phyloP scores from a whole-genome alignment of 2,113 vertebrate genomes.

The Triplophysa rosa region DNA sequence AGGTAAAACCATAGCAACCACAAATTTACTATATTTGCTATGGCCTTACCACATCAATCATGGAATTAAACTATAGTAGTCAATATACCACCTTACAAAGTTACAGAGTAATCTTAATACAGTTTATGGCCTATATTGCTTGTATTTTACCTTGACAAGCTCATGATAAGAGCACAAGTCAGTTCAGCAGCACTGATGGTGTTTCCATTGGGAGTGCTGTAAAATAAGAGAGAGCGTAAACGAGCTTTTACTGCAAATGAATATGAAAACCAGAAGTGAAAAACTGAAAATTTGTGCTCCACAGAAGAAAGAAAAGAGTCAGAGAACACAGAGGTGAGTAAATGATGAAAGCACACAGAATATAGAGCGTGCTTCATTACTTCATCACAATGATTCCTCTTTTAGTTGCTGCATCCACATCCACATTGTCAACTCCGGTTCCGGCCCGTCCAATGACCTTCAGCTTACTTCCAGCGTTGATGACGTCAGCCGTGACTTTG shows the following conservation, averaged over 20 bases:
- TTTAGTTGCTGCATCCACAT: slow-evolving; percentile 90
- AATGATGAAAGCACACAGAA: background rate
- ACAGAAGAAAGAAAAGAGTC: no score
- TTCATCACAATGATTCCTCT: slow-evolving; percentile 97
- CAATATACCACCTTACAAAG: no score
- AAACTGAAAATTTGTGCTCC: no score
- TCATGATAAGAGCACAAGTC: slow-evolving; percentile 90
- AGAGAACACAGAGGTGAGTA: background rate
- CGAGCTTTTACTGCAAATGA: background rate
- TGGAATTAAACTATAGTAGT: no score
- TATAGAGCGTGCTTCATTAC: slow-evolving; percentile 69
- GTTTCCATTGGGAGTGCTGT: slow-evolving; percentile 93
- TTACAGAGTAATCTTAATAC: no score
- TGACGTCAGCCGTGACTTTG: slow-evolving; percentile 90
- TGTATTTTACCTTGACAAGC: slow-evolving; percentile 84
- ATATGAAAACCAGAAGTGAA: background rate
- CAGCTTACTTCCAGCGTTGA: slow-evolving; percentile 81
- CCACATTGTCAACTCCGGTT: slow-evolving; percentile 95
- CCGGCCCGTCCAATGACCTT: slow-evolving; percentile 93
- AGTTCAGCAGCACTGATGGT: slow-evolving; percentile 95
- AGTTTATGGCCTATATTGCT: no score
- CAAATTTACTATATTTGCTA: no score
- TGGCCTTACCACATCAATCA: no score
- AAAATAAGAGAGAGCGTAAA: slow-evolving; percentile 5
- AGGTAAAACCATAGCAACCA: no score